Base-by-base conservation (phyloP, 2,113 vertebrate genomes). In the Chrysochloris asiatica region DNA sequence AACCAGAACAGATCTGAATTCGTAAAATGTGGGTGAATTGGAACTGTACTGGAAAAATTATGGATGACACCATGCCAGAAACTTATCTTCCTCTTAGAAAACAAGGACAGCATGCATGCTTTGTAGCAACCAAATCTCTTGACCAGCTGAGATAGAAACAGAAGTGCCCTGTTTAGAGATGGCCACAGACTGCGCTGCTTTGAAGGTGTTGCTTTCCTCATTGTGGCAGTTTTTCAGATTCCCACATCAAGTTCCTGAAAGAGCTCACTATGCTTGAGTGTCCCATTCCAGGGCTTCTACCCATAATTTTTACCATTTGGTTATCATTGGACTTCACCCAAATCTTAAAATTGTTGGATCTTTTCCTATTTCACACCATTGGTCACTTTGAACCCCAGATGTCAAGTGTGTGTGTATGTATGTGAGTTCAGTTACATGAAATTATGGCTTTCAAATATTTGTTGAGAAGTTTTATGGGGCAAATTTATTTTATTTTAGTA, bases 401-500 rank as follows among this genome's bases (percentile, higher is more conserved):
- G 56, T 28, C 21, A 59, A n/a, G n/a, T n/a, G n/a, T n/a, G n/a
- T 56, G 19, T 75, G 24, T 84, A 17, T 56, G 4, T 87, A 41
- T 69, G n/a, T n/a, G 36, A 77, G 17, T 36, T 91, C 36, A 81
- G 65, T 89, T 91, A 63, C 10, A 13, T 76, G 52, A 84, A 83
- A 54, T 73, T 69, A 13, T 59, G 7, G 47, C 17, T 88, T 71
- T 43, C 71, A 90, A 7, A 36, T 87, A 80, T 67, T 78, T 92
- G 48, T 81, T 87, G 65, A 88, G 83, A 88, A 69, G 4, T 11
- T 94, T 83, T 28, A 91, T 82, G 48, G 61, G 48, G 30, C 38
- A 87, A 81, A 61, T 72, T 79, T 47, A 76, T 86, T 91, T 93
- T 83, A 47, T 59, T 59, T n/a, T n/a, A n/a, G n/a, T n/a, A n/a